Base-by-base conservation (phyloP, 2,113 vertebrate genomes). In the Cheilinus undulatus region DNA sequence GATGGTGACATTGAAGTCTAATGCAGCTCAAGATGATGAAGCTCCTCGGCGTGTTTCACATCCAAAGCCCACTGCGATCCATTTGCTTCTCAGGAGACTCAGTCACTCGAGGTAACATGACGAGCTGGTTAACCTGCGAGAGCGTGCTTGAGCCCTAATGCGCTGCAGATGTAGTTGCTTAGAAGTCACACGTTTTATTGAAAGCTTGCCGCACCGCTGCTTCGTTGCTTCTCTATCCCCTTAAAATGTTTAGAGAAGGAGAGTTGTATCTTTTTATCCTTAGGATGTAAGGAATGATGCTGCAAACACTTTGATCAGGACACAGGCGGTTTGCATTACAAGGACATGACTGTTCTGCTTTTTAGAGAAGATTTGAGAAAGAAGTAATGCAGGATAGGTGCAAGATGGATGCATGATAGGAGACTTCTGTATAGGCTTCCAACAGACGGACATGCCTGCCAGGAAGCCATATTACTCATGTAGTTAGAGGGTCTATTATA, bases 161-260 rank as follows among this genome's bases (percentile, higher is more conserved):
- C 60, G n/a, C 78, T 56, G 80, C 89, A 90, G 86, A 91, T 89
- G 88, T 73, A 45, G 73, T 83, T 77, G 40, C 40, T 87, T 73
- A 79, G 63, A 82, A 89, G 79, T 87, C 83, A 85, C 90, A 88
- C 84, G 50, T 83, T 81, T 74, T 78, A 85, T 74, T 76, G 78
- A 83, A 85, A 76, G 80, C 76, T 52, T 26, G 58, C 76, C 67
- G 77, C 80, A 27, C 78, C 23, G 52, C 71, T 68, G 82, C 71
- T 53, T 59, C 38, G 15, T 27, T 62, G 67, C 40, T 13, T 58
- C 56, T 36, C 61, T 8, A 26, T 40, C 30, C 76, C 67, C 73
- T 80, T 65, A 34, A 61, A 54, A 76, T 66, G 70, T 86, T 86
- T 76, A 56, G 20, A 79, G 38, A 76, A 68, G 5, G 64, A 73